These are phyloP conservation scores for Talpa occidentalis DNA, from an alignment of 2,113 vertebrate species.

Conservation along the genomic window DNA sequence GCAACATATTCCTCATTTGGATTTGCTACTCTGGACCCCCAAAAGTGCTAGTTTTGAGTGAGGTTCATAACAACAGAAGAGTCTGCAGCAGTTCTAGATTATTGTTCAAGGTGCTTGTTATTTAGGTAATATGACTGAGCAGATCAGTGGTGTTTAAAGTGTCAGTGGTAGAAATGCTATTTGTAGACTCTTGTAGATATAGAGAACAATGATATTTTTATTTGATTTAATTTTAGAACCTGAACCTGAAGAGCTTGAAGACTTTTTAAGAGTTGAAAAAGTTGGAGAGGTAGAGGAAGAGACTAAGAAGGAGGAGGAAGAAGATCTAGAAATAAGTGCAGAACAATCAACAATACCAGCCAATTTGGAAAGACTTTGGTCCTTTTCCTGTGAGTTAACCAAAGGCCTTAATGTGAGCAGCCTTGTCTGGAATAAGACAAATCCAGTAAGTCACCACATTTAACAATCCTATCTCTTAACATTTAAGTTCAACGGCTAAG, in stretches of 20 bases:
- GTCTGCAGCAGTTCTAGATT: background rate
- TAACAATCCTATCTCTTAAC: background rate
- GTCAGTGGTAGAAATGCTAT: background rate
- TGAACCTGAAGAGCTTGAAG: conserved; percentile 33
- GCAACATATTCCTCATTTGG: background rate
- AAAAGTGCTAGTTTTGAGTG: background rate
- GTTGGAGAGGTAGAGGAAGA: background rate
- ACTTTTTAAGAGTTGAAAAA: background rate
- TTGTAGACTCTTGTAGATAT: background rate
- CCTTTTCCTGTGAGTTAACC: conserved; percentile 90
- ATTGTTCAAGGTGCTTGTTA: background rate
- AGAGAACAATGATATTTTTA: background rate
- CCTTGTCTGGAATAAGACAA: conserved; percentile 93
- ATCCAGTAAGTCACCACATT: conserved; percentile 85
- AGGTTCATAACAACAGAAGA: background rate
- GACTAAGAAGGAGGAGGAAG: background rate
- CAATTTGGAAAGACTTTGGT: conserved; percentile 90
- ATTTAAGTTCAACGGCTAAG: background rate
- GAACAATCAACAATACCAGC: conserved; percentile 74
- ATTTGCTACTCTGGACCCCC: background rate
- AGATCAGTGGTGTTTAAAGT: background rate
- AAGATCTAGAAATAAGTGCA: conserved; percentile 39
- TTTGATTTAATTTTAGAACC: conserved; percentile 66
- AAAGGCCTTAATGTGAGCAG: conserved; percentile 88
- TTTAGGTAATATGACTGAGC: background rate